Conservation (phyloP, 1,140 invertebrate genomes). For the Cephus cinctus region DNA sequence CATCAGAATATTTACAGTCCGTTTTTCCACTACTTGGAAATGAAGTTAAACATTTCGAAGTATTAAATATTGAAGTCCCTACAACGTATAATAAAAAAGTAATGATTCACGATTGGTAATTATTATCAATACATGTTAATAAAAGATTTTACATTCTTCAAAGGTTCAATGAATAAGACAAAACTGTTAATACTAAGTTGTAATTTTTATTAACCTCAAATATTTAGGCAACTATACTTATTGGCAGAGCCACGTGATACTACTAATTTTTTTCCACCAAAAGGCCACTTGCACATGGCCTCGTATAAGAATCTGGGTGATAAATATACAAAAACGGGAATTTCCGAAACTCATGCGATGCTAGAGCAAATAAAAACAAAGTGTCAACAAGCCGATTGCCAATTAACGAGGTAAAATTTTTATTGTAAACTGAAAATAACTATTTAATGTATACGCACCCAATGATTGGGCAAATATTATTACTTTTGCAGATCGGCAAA, state of each 20-base stretch:
- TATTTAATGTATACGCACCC: too few species aligned
- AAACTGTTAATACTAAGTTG: too few species aligned
- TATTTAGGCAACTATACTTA: constrained; percentile 23
- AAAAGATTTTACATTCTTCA: background rate
- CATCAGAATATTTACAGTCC: constrained; percentile 16
- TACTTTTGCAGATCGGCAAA: background rate
- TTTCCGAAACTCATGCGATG: constrained; percentile 26
- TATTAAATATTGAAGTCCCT: constrained; percentile 15
- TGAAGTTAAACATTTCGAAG: constrained; percentile 12
- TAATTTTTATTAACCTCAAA: too few species aligned
- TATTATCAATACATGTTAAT: background rate
- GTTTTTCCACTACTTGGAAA: constrained; percentile 15
- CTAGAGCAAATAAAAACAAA: constrained; percentile 26
- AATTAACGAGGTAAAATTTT: background rate
- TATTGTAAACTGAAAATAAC: background rate
- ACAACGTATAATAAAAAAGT: constrained; percentile 29
- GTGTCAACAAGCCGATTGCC: background rate
- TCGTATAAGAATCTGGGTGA: constrained; percentile 27
- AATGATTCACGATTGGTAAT: constrained; percentile 33
- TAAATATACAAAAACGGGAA: constrained; percentile 10
- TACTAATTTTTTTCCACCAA: constrained; percentile 24
- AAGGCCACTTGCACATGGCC: constrained; percentile 22
- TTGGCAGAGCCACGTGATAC: constrained; percentile 32
- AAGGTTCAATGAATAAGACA: too few species aligned
- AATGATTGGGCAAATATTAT: too few species aligned